Base-by-base conservation (phyloP, 2,888 invertebrate genomes). In the Drepanosiphum platanoidis region DNA sequence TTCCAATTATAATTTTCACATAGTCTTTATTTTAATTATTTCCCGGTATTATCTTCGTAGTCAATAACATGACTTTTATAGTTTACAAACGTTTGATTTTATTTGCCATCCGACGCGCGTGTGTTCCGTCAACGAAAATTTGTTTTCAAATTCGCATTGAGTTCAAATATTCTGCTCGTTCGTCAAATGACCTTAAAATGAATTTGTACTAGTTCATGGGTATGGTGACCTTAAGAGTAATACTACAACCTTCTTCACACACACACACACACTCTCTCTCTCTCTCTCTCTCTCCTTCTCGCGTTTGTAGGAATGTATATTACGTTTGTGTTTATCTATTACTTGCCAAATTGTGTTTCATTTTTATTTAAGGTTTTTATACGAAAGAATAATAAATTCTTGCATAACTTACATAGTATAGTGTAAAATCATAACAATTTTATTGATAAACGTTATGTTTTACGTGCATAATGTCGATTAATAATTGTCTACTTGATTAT, bases 161-260 rank as follows among this genome's bases (percentile, higher is more conserved):
- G 22, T 39, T 78, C 8, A 30, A 66, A 64, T 11, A 42, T 78
- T 39, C n/a, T 52, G 32, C 2, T 42, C 64, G 11, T 32, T 42
- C 1, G 15, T 68, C 30, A 30, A 1, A 64, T 78, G 39, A 64
- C 39, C 70, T 80, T 68, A 68, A 52, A 70, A 52, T 70, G 0
- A 1, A 42, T 66, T 30, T 58, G 39, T 66, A 64, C 64, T 78
- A 64, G 64, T 66, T 78, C 64, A 66, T 66, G 78, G 30, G 32
- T 77, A 61, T 32, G 64, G 64, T 27, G 64, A 78, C 77, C 39
- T 78, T 78, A 77, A 78, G 42, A 78, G n/a, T n/a, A n/a, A n/a
- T n/a, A 78, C 36, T 61, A 27, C 36, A 77, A 77, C 61, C 78
- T 78, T 66, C 39, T 32, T n/a, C 30, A 42, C 32, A 22, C 39